Percentiles rank a stretch among this genome's conserved stretches.
phyloP scores from a whole-genome alignment of 2,888 invertebrate species.

The Drosophila formosana region DNA sequence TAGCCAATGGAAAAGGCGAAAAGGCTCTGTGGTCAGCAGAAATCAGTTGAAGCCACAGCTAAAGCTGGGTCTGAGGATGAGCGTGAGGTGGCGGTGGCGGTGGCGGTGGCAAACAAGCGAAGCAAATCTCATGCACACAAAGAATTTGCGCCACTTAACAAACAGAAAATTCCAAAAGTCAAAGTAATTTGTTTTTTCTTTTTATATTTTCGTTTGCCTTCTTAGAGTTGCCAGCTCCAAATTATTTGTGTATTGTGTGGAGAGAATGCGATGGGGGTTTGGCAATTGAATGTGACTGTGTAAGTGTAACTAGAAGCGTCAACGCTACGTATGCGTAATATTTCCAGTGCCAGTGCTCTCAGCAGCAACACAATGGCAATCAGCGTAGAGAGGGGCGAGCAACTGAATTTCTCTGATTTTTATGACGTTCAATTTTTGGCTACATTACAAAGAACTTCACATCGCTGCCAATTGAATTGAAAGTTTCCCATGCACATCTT shows the following conservation, averaged over 20 bases:
- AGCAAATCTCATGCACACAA: slow-evolving; percentile 52
- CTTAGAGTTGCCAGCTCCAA: slow-evolving; percentile 9
- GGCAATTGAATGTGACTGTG: slow-evolving; percentile 43
- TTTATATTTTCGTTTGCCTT: slow-evolving; percentile 19
- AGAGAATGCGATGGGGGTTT: neutral
- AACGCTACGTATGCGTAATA: slow-evolving; percentile 62
- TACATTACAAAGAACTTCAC: slow-evolving; percentile 45
- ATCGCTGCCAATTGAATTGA: slow-evolving; percentile 54
- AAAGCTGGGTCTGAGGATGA: slow-evolving; percentile 1
- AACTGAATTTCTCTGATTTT: slow-evolving; percentile 50
- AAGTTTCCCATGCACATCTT: slow-evolving; percentile 39
- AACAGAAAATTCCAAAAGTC: slow-evolving; percentile 64
- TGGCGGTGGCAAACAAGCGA: slow-evolving; percentile 34
- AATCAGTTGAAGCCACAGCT: slow-evolving; percentile 28
- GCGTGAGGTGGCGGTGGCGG: neutral
- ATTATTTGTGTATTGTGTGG: slow-evolving; percentile 60
- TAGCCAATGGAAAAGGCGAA: slow-evolving; percentile 47
- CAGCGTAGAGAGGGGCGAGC: slow-evolving; percentile 22
- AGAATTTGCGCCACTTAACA: slow-evolving; percentile 60
- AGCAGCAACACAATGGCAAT: slow-evolving; percentile 58
- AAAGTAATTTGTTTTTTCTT: slow-evolving; percentile 54
- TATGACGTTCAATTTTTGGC: slow-evolving; percentile 48
- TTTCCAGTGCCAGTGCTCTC: slow-evolving; percentile 24
- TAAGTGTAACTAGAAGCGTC: slow-evolving; percentile 42
- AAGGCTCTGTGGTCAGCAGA: slow-evolving; percentile 61